Evolutionary conservation across 2,113 vertebrate species (phyloP), one percentile per base, ranked within the genome.

Genomic region (Callospermophilus lateralis): DNA sequence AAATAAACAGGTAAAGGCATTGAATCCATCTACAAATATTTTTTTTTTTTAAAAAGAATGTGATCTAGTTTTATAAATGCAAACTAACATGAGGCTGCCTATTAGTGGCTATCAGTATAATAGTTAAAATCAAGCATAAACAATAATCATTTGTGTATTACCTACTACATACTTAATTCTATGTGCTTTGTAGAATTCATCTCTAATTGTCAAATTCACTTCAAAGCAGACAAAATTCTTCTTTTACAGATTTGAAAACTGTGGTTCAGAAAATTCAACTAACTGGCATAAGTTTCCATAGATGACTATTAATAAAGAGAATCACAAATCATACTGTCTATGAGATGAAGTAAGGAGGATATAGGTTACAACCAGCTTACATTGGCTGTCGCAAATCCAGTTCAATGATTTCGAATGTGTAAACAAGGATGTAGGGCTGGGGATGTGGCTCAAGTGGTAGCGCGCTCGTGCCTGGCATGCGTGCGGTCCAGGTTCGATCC

Each of bases 271-370:
- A 87, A 65, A 67, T 84, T 95, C 89, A 77, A 77, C 68, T 55
- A 78, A 84, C n/a, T 73, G 45, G n/a, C n/a, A 79, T 42, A 92
- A 92, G 32, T 55, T 80, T 81, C 87, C 77, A 93, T 3, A 90
- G 37, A 32, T 68, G 55, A 42, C 76, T 83, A 87, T 55, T 78
- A 94, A 91, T 68, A 80, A 39, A 48, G 32, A 84, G 28, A 83
- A 79, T 34, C 48, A 96, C 83, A 87, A 77, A 83, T 53, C 83
- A 53, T 51, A 81, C 34, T 48, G 10, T 53, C 32, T 81, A 89
- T 15, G 28, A 80, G 24, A 89, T 76, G 26, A 81, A 6, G n/a
- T 55, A n/a, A 79, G 68, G 55, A 51, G 58, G 30, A 72, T 72
- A 85, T 2, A 45, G 48, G 7, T 30, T 91, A n/a, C 42, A 76